Base-by-base conservation (phyloP, 2,113 vertebrate species). In the Podiceps cristatus region DNA sequence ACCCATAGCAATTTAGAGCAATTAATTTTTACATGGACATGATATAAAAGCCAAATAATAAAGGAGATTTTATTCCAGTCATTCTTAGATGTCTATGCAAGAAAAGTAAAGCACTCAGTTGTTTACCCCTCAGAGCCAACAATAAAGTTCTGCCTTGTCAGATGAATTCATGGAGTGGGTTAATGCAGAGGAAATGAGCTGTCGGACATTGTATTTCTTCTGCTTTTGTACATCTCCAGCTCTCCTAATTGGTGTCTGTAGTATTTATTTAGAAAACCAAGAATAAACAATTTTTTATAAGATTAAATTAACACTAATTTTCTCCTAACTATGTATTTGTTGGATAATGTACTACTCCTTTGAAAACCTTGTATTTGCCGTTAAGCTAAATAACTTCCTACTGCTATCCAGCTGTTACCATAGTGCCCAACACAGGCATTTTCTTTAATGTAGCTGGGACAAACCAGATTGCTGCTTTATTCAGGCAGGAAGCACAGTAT, bases 391-490 rank as follows among this genome's bases (percentile, higher is more conserved):
- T 53, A 69, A 68, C 55, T 80, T 86, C 88, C 63, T 17, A 4
- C 79, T 90, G 88, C 59, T 86, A 31, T 73, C 82, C 91, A 96
- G 79, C 78, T 90, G 88, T 90, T 92, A 76, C 82, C 88, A 84
- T 20, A 80, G 86, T 50, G 79, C 88, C 55, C 60, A 86, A 64
- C 62, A 73, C 28, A 69, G 75, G 67, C 49, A 62, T 86, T 77
- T 90, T 79, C 88, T 76, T 88, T 55, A 68, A 59, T 49, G 75
- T 11, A 76, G 45, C 31, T 76, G 83, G 79, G 59, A 88, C 45
- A 87, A 90, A 96, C 45, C 55, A 62, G 35, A 88, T 53, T 24
- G 59, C 29, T 92, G 52, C 71, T 93, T 92, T 83, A 68, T 82
- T 80, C 75, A 80, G 67, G 67, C 82, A 93, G 58, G 50, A 90